phyloP scores from a whole-genome alignment of 2,888 invertebrate genomes.

The Heliconius cydno region DNA sequence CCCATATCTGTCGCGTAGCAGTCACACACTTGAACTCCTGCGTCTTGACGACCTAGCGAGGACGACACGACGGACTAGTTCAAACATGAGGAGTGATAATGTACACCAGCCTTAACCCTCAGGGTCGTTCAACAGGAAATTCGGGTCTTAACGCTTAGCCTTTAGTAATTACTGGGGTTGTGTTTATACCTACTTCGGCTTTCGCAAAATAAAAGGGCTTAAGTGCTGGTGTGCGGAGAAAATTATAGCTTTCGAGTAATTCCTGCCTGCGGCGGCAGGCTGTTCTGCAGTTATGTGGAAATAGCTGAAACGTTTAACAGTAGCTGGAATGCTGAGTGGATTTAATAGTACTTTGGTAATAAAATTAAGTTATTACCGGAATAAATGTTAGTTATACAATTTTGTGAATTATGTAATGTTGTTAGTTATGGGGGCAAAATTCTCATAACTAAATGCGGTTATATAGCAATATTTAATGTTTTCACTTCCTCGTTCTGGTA shows the following conservation, averaged over 20 bases:
- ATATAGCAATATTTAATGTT: not conserved
- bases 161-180: constrained; percentile 75
- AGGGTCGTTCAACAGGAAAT: constrained; percentile 75
- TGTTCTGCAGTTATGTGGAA: constrained; percentile 29
- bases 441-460: not conserved
- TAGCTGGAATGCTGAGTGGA: constrained; percentile 12
- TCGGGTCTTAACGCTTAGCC: constrained; percentile 74
- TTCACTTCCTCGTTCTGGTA: not conserved
- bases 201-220: constrained; percentile 51
- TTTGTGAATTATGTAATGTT: not conserved
- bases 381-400: not conserved
- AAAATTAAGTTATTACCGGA: constrained; percentile 18
- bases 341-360: constrained; percentile 20
- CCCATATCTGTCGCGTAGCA: too few relatives aligned
- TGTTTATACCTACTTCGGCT: constrained; percentile 59
- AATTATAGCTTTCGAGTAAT: constrained; percentile 51
- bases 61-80: too few relatives aligned
- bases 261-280: constrained; percentile 45
- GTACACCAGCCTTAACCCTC: constrained; percentile 64
- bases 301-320: constrained; percentile 25
- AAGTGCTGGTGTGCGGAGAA: constrained; percentile 44
- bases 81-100: constrained; percentile 73
- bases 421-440: not conserved
- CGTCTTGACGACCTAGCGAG: too few relatives aligned
- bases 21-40: too few relatives aligned